A percentile compares a stretch with the other conserved stretches of the same genome.
Evolutionary conservation across 2,888 invertebrate species (phyloP).

Genomic region (Cistogaster globosa): DNA sequence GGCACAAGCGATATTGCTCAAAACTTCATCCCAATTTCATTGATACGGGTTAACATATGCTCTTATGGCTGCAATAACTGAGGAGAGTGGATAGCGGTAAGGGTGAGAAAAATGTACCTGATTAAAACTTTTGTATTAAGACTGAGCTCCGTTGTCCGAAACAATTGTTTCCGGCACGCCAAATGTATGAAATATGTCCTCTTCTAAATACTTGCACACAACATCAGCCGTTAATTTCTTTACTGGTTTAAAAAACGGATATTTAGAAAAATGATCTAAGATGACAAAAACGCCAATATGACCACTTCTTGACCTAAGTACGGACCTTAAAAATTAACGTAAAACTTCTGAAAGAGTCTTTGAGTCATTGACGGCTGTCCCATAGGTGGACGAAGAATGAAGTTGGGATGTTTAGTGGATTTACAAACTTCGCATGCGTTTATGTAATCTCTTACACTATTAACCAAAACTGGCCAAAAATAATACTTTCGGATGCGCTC

Average conservation of each 20-base stretch:
- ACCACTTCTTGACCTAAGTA: neutral
- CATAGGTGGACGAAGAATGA: constrained; percentile 27
- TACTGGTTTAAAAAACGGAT: no score
- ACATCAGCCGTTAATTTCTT: no score
- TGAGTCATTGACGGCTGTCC: neutral
- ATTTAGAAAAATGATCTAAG: neutral
- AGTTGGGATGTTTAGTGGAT: constrained; percentile 6
- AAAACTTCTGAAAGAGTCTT: constrained; percentile 2
- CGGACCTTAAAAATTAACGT: constrained; percentile 1
- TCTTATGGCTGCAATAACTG: no score
- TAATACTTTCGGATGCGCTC: neutral
- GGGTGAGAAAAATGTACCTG: no score
- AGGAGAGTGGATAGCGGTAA: no score
- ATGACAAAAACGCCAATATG: neutral
- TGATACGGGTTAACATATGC: no score
- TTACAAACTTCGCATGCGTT: neutral
- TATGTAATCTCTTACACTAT: neutral
- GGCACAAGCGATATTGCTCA: neutral
- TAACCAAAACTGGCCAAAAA: neutral
- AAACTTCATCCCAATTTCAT: no score
- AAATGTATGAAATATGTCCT: no score
- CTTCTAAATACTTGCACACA: no score
- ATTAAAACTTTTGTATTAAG: no score
- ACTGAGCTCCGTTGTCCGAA: no score
- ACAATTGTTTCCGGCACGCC: no score